Evolutionary conservation across 2,797 vertebrate genomes (phyloP).

Genomic region (Centropyge bicolor): DNA sequence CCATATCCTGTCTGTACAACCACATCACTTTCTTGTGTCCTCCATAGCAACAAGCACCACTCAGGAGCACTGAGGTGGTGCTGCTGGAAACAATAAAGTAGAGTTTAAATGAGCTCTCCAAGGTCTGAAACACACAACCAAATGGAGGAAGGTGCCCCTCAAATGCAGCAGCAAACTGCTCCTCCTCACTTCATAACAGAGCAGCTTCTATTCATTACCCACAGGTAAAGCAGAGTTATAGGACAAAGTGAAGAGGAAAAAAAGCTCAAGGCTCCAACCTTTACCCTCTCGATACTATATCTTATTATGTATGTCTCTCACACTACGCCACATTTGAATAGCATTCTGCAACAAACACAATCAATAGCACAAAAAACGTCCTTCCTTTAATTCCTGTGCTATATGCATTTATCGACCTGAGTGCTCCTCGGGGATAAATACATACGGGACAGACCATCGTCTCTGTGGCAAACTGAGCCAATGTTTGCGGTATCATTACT

Average conservation of each 20-base stretch:
- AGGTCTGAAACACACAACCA: slow-evolving; percentile 73
- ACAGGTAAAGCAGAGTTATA: slow-evolving; percentile 50
- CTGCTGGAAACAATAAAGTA: slow-evolving; percentile 70
- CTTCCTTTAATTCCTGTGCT: slow-evolving; percentile 71
- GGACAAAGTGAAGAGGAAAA: slow-evolving; percentile 56
- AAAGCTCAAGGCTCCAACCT: slow-evolving; percentile 66
- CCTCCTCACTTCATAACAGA: slow-evolving; percentile 53
- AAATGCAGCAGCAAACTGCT: slow-evolving; percentile 55
- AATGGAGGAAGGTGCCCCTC: slow-evolving; percentile 73
- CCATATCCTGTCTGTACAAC: slow-evolving; percentile 44
- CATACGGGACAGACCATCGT: slow-evolving; percentile 30
- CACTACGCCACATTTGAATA: slow-evolving; percentile 65
- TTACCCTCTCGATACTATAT: slow-evolving; percentile 47
- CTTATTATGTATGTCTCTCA: slow-evolving; percentile 62
- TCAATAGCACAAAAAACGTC: slow-evolving; percentile 68
- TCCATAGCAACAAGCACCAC: slow-evolving; percentile 79
- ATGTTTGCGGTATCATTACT: slow-evolving; percentile 48
- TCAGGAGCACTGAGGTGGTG: slow-evolving; percentile 45
- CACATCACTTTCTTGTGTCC: slow-evolving; percentile 60
- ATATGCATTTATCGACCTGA: slow-evolving; percentile 68
- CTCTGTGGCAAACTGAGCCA: slow-evolving; percentile 42
- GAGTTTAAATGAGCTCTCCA: slow-evolving; percentile 79
- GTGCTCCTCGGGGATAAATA: slow-evolving; percentile 42
- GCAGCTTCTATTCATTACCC: slow-evolving; percentile 71
- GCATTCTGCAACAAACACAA: slow-evolving; percentile 60